Conservation (phyloP, 2,888 invertebrate species). For the Heliconius sara region DNA sequence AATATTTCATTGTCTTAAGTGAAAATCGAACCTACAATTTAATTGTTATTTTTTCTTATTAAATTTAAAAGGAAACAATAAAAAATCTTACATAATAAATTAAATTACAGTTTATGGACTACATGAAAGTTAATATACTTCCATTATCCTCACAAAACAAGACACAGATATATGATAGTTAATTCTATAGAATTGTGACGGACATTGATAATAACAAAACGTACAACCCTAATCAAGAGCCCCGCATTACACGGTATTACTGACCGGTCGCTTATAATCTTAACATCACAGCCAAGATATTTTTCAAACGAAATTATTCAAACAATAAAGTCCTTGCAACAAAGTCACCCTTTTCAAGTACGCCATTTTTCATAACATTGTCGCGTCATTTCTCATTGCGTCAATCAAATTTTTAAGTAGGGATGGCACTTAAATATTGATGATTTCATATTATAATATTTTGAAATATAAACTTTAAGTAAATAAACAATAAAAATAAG, state of each 20-base stretch:
- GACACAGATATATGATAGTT: slow-evolving; percentile 74
- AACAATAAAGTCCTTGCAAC: slow-evolving; percentile 76
- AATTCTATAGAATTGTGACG: slow-evolving; percentile 54
- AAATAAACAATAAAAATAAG: too few relatives aligned
- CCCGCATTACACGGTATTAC: slow-evolving; percentile 52
- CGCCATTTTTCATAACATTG: slow-evolving; percentile 82
- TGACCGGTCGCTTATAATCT: slow-evolving; percentile 65
- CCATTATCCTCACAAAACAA: slow-evolving; percentile 57
- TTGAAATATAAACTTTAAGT: too few relatives aligned
- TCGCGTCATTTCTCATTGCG: slow-evolving; percentile 83
- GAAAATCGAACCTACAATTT: too few relatives aligned
- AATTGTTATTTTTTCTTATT: too few relatives aligned
- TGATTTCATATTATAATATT: neutral
- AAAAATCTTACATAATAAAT: neutral
- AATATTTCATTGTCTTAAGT: neutral
- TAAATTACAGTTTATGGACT: neutral
- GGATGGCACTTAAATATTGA: slow-evolving; percentile 59
- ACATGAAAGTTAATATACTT: slow-evolving; percentile 1
- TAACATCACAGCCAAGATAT: slow-evolving; percentile 19
- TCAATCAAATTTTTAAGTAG: slow-evolving; percentile 72
- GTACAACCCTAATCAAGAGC: slow-evolving; percentile 71
- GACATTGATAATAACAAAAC: slow-evolving; percentile 56
- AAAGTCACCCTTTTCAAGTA: slow-evolving; percentile 67
- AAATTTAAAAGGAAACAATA: neutral
- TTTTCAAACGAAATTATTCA: slow-evolving; percentile 76